Evolutionary conservation across 2,113 vertebrate species (phyloP).

Genomic region (Salvelinus fontinalis): DNA sequence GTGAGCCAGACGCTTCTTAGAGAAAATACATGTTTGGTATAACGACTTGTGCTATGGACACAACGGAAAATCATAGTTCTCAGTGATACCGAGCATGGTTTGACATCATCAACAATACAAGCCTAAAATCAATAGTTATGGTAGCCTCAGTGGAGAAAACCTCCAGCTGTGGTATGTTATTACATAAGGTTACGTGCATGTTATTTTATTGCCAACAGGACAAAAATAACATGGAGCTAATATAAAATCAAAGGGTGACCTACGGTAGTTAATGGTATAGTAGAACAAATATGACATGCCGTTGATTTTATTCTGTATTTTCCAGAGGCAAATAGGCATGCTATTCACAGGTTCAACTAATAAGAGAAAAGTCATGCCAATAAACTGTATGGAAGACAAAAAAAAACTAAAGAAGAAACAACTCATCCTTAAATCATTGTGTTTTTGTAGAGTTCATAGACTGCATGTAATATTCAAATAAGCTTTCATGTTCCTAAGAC

Average conservation of each 20-base stretch:
- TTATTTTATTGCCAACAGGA: neutral
- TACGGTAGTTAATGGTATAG: neutral
- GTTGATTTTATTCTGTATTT: neutral
- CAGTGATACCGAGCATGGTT: neutral
- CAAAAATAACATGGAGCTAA: neutral
- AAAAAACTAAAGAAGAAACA: neutral
- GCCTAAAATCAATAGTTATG: neutral
- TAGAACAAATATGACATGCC: neutral
- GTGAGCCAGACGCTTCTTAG: neutral
- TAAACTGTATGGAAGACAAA: neutral
- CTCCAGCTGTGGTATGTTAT: neutral
- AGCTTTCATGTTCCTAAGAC: neutral
- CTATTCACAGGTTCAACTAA: neutral
- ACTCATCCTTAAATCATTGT: neutral
- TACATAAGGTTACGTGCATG: neutral
- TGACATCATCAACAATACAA: neutral
- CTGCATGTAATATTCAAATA: neutral
- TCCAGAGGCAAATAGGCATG: neutral
- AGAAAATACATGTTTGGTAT: neutral
- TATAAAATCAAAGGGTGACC: neutral
- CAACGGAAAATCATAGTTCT: neutral
- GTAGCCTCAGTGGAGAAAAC: neutral
- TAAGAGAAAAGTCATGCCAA: neutral
- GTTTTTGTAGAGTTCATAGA: neutral
- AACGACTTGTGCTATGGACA: neutral